These are phyloP conservation scores for Poeciliopsis turneri DNA, from an alignment of 2,797 vertebrate genomes.

Conservation along the genomic window DNA sequence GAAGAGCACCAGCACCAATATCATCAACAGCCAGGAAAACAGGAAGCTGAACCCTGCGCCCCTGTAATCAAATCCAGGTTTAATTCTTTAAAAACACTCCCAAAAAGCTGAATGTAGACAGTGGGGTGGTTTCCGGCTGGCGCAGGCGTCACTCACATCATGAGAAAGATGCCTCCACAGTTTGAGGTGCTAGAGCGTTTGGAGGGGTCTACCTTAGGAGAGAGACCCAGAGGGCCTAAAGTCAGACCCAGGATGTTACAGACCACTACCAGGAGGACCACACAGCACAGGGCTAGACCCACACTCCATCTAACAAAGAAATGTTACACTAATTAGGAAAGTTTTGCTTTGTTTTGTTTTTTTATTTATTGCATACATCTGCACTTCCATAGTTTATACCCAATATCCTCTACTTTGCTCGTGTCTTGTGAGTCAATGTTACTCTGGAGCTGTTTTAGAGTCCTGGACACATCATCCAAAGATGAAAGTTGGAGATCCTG, in stretches of 20 bases:
- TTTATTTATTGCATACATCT: neutral
- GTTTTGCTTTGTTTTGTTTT: neutral
- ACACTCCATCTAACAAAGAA: conserved; percentile 72
- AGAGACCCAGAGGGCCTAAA: conserved; percentile 82
- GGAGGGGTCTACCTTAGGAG: conserved; percentile 65
- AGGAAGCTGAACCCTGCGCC: conserved; percentile 88
- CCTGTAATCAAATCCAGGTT: conserved; percentile 68
- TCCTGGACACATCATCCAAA: conserved; percentile 11
- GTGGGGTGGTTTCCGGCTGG: neutral
- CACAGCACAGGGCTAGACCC: conserved; percentile 75
- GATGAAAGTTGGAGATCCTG: conserved; percentile 23
- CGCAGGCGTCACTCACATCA: conserved; percentile 82
- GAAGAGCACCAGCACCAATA: conserved; percentile 84
- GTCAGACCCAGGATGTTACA: conserved; percentile 84
- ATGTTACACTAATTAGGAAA: neutral
- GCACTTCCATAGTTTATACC: conserved; percentile 43
- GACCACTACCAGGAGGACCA: conserved; percentile 84
- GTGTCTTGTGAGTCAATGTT: neutral
- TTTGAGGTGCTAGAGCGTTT: conserved; percentile 78
- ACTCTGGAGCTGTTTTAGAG: conserved; percentile 8
- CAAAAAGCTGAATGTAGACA: neutral
- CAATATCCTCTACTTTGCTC: conserved; percentile 38
- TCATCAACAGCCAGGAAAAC: conserved; percentile 90
- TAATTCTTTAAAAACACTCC: conserved; percentile 25
- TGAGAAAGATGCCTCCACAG: conserved; percentile 85